These are phyloP conservation scores for Lophotriccus pileatus DNA, from an alignment of 2,797 vertebrate genomes.

Conservation along the genomic window DNA sequence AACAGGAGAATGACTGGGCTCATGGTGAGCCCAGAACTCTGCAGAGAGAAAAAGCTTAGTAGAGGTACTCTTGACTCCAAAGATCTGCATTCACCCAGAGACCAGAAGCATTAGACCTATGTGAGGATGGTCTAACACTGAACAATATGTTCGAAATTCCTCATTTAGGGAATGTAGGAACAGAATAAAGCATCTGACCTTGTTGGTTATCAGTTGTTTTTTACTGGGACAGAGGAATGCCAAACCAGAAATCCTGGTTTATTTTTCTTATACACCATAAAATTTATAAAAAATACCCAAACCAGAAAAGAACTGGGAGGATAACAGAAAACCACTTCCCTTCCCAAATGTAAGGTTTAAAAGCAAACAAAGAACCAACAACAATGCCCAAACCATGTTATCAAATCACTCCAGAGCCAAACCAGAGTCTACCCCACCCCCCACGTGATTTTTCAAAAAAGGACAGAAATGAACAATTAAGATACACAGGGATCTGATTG, in stretches of 20 bases:
- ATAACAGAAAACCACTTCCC: constrained; percentile 2
- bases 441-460: neutral
- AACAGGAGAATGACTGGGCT: neutral
- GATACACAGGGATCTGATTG: neutral
- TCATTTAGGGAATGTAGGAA: neutral
- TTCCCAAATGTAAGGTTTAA: neutral
- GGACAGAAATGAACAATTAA: neutral
- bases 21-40: neutral
- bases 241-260: neutral
- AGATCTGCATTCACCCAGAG: neutral
- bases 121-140: neutral
- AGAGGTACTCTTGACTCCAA: neutral
- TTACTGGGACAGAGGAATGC: neutral
- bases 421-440: neutral
- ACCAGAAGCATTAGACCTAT: neutral
- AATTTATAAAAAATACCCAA: neutral
- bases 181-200: neutral
- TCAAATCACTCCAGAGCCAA: neutral
- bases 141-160: neutral
- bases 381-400: neutral
- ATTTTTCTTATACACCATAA: neutral
- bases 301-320: neutral
- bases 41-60: neutral
- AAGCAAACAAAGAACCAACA: neutral
- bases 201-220: neutral